A percentile compares a stretch with the other conserved stretches of the same genome.
Conservation (phyloP, 2,888 invertebrate species). For the Myopa testacea region DNA sequence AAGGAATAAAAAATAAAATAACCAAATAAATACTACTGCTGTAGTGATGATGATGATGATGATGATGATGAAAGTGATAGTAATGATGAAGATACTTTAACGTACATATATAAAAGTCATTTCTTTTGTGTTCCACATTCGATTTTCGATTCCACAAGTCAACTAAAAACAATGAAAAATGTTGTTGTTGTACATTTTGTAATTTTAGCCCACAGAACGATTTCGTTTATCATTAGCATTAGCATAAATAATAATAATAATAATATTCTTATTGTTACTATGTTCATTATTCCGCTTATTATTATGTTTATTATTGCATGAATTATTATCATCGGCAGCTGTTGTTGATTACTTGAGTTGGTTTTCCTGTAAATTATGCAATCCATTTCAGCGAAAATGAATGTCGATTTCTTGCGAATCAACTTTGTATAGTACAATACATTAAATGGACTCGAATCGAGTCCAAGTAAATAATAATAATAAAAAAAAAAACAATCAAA, state of each 20-base stretch:
- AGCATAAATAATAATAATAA: no score
- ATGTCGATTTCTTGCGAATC: constrained; percentile 14
- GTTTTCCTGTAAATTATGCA: constrained; percentile 24
- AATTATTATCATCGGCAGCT: neutral
- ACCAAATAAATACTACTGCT: neutral
- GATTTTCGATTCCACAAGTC: no score
- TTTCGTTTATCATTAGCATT: no score
- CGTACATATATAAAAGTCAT: neutral
- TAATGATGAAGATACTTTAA: no score
- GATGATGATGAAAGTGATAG: no score
- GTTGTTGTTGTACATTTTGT: no score
- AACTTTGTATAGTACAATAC: neutral
- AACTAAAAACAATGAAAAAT: no score
- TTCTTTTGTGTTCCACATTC: neutral
- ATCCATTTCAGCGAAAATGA: constrained; percentile 6
- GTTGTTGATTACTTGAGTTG: neutral
- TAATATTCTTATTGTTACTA: neutral
- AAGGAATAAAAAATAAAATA: neutral
- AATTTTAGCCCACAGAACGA: no score
- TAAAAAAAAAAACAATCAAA: constrained; percentile 1
- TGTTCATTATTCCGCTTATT: neutral
- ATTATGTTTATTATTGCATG: neutral
- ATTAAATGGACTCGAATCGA: neutral
- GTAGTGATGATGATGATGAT: neutral
- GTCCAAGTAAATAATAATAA: constrained; percentile 3